Evolutionary conservation across 2,797 vertebrate genomes (phyloP).

Genomic region (Oceanodroma leucorhoa): DNA sequence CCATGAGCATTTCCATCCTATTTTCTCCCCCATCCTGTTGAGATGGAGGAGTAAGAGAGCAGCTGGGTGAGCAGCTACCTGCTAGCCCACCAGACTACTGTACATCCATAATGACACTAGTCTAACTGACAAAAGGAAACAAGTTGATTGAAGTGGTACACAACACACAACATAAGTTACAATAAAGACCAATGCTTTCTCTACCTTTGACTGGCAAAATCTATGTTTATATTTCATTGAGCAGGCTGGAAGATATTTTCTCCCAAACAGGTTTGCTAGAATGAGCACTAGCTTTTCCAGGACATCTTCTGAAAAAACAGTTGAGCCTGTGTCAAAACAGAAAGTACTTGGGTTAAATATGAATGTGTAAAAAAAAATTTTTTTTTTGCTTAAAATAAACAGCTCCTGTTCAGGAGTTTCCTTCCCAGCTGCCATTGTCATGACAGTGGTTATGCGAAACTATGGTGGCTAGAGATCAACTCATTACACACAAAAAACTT

Average conservation of each 20-base stretch:
- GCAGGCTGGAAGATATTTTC: constrained; percentile 21
- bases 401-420: not conserved
- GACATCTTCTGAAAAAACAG: constrained; percentile 50
- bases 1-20: not conserved
- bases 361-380: not conserved
- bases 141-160: not conserved
- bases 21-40: not conserved
- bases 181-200: not conserved
- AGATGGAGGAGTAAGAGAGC: not conserved
- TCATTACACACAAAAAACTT: not conserved
- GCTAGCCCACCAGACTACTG: not conserved
- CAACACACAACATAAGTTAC: not conserved
- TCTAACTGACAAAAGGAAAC: not conserved
- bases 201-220: constrained; percentile 46
- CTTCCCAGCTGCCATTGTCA: not conserved
- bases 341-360: not conserved
- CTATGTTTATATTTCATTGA: not conserved
- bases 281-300: constrained; percentile 66
- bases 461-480: not conserved
- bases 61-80: not conserved
- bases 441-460: not conserved
- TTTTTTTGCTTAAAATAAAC: not conserved
- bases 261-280: constrained; percentile 67
- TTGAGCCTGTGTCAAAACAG: constrained; percentile 32
- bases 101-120: not conserved